Evolutionary conservation across 2,888 invertebrate genomes (phyloP).

Genomic region (Rhagonycha lutea): DNA sequence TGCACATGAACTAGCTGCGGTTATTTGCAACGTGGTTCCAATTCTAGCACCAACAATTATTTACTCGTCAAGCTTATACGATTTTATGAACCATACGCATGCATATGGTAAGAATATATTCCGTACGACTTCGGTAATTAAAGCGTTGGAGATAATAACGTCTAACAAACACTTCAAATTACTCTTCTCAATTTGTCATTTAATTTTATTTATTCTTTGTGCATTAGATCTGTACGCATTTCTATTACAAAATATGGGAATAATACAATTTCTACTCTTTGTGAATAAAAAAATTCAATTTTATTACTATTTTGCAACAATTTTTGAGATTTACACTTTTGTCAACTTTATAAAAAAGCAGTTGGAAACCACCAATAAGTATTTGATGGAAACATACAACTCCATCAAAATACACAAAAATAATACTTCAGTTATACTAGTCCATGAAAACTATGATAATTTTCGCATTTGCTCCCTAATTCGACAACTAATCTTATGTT

Average conservation of each 20-base stretch:
- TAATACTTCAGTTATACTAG: too few relatives aligned
- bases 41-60: background rate
- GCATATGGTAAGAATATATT: too few relatives aligned
- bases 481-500: background rate
- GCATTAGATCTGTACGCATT: background rate
- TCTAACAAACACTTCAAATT: too few relatives aligned
- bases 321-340: background rate
- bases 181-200: background rate
- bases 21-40: background rate
- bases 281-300: background rate
- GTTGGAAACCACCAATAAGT: too few relatives aligned
- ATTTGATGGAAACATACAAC: too few relatives aligned
- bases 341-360: background rate
- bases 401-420: too few relatives aligned
- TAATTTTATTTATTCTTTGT: background rate
- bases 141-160: too few relatives aligned
- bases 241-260: background rate
- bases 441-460: too few relatives aligned
- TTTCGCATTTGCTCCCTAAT: too few relatives aligned
- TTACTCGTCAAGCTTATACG: background rate
- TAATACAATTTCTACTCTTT: background rate
- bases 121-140: too few relatives aligned
- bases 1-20: background rate
- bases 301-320: background rate
- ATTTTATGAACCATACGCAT: too few relatives aligned